Percentiles rank a stretch among this genome's conserved stretches.
Conservation (phyloP, 2,888 invertebrate genomes). For the Andrena dorsata region DNA sequence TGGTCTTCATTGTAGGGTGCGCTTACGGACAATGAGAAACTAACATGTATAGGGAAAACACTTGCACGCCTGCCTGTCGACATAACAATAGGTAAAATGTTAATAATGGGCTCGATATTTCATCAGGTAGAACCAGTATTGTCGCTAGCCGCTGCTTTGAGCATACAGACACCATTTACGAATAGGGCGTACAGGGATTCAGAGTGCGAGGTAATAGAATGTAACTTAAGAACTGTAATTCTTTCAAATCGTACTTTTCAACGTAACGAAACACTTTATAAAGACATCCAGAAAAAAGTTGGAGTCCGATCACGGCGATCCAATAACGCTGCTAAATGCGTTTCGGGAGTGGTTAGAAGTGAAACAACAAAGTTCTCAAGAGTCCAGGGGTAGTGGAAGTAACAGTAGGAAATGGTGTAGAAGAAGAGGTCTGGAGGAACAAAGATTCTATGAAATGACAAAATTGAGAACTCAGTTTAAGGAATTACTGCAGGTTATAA, state of each 20-base stretch:
- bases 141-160: constrained; percentile 95
- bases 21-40: constrained; percentile 90
- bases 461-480: constrained; percentile 96
- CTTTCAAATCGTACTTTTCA: constrained; percentile 11
- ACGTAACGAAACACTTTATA: constrained; percentile 66
- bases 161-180: constrained; percentile 97
- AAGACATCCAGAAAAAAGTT: constrained; percentile 91
- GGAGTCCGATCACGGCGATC: constrained; percentile 98
- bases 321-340: constrained; percentile 94
- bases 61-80: constrained; percentile 97
- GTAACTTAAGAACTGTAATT: constrained; percentile 20
- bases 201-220: constrained; percentile 90
- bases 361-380: constrained; percentile 87
- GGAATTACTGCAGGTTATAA: constrained; percentile 90
- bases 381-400: constrained; percentile 76
- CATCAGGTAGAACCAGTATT: constrained; percentile 95
- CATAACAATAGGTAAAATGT: constrained; percentile 97
- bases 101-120: constrained; percentile 96
- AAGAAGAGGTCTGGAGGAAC: constrained; percentile 96
- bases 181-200: constrained; percentile 94
- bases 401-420: constrained; percentile 92
- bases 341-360: constrained; percentile 95
- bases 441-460: constrained; percentile 97
- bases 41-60: constrained; percentile 95
- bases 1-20: constrained; percentile 88